Base-by-base conservation (phyloP, 2,888 invertebrate genomes). In the Stenichneumon culpator region DNA sequence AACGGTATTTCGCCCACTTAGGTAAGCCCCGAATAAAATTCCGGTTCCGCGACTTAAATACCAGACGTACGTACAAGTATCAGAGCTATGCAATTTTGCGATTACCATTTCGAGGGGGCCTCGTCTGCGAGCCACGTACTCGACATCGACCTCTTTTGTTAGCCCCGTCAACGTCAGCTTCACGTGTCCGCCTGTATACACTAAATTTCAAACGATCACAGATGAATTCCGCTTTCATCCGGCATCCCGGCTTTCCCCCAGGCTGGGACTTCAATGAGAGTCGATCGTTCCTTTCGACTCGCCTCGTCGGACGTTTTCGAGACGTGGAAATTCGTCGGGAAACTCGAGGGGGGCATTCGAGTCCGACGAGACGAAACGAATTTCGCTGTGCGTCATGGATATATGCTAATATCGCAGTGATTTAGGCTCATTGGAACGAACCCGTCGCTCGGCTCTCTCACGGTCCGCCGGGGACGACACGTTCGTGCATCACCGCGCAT, bases 401-500 rank as follows among this genome's bases (percentile, higher is more conserved):
- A n/a, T 54, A 54, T 32, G 63, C 63, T 63, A 63, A 63, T 63
- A 28, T 63, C 16, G n/a, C 63, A 7, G 63, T 63, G 63, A 63
- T 63, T 63, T 63, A 63, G 63, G 63, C 63, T 63, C 63, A n/a
- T 63, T 32, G 25, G 28, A 63, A 63, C 63, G 32, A 63, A 16
- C 28, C 32, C 22, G 63, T 6, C 1, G 28, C 25, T 50, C 28
- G 28, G n/a, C 28, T 52, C 50, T 70, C 25, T 52, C 70, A 32
- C 70, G 32, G 9, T 70, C 3, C 28, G 52, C n/a, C 7, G 63
- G 39, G 19, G 14, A 5, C 25, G 57, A 22, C 11, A 57, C 22
- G 54, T 54, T 22, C 57, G 73, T 72, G 63, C 57, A 39, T 77
- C 32, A 36, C 60, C 52, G 77, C 52, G 77, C 57, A 78, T 81